Percentiles rank a stretch among this genome's conserved stretches.
Conservation (phyloP, 2,113 vertebrate species). For the Poecilia latipinna region DNA sequence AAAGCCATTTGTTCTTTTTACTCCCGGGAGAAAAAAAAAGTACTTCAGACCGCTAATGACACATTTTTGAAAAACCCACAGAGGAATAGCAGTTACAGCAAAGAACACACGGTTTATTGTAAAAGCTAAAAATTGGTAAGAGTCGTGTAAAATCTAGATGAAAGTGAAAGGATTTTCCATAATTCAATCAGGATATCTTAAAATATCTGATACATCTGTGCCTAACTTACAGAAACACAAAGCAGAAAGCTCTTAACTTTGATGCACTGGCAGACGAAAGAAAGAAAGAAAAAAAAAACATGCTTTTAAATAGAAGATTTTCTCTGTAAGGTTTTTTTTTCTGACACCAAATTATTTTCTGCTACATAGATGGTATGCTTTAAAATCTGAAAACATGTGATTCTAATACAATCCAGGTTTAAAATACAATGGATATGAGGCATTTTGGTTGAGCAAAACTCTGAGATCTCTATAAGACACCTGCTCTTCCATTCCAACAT, state of each 20-base stretch:
- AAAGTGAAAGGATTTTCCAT: slow-evolving; percentile 1
- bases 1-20: neutral
- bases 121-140: neutral
- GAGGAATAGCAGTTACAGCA: neutral
- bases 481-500: slow-evolving; percentile 15
- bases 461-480: slow-evolving; percentile 20
- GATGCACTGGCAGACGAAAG: neutral
- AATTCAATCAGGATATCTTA: neutral
- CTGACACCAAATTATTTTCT: neutral
- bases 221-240: neutral
- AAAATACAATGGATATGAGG: neutral
- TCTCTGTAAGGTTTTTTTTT: neutral
- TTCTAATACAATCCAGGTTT: neutral
- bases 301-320: neutral
- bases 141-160: neutral
- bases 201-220: neutral
- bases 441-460: slow-evolving; percentile 11
- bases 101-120: neutral
- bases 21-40: neutral
- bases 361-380: neutral
- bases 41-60: neutral
- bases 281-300: neutral
- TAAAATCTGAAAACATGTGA: neutral
- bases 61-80: neutral
- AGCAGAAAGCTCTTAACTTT: neutral